Evolutionary conservation across 2,797 vertebrate species (phyloP), one percentile per base, ranked within the genome.

Genomic region (Picus viridis): DNA sequence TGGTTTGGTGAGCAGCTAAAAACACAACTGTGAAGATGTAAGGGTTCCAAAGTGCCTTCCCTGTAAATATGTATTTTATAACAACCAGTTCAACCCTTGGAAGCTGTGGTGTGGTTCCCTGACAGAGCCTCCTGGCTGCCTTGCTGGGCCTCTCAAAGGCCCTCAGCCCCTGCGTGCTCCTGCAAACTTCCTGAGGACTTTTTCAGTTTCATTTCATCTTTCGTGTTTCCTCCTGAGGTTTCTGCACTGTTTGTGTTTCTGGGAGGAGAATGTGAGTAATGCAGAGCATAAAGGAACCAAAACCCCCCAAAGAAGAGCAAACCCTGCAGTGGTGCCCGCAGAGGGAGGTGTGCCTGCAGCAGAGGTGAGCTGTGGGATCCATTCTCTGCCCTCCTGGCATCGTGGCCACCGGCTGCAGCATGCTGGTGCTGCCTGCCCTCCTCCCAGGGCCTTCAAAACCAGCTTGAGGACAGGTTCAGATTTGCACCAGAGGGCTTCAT

Each of bases 31-130:
- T 51, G 26, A 53, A 74, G 49, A 22, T 61, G 23, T 85, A 74
- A 91, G 5, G 9, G 83, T 94, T 96, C 91, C 62, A 41, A 92
- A 93, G 82, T 93, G 89, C 94, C 90, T 96, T 95, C 58, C 20
- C 1, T 96, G 80, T 89, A 94, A 94, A 85, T 86, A 84, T 39
- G 23, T 88, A 56, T 92, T 83, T 95, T 95, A 17, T 92, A 92
- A 96, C 94, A 94, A 96, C 95, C 30, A 81, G 43, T 63, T 91
- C 3, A 94, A 57, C 5, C 74, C 30, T 84, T 90, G 68, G 84
- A 54, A 56, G 58, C 43, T 24, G 27, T 51, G 63, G 78, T 24
- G 49, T 24, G 49, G 23, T 51, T 62, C 47, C 9, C 51, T 71
- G 59, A 26, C n/a, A 32, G 1, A 41, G 62, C 29, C 13, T 74